Percentiles rank a stretch among this genome's conserved stretches.
Conservation (phyloP, 2,113 vertebrate species). For the Turnix velox region DNA sequence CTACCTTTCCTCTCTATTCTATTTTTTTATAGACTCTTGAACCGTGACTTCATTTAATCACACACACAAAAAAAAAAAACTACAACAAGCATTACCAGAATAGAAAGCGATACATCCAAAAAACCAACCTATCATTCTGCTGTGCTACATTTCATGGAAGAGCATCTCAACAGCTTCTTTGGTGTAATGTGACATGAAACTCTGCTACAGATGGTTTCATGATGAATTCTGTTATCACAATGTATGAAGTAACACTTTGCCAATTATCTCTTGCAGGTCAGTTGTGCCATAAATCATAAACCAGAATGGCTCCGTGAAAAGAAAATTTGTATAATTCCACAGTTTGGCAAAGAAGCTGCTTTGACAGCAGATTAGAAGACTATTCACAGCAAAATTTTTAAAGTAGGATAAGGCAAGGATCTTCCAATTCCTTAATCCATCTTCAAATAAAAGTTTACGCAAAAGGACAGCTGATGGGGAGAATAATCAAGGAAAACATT, state of each 20-base stretch:
- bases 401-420: conserved; percentile 12
- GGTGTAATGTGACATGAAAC: background rate
- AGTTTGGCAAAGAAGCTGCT: background rate
- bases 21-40: background rate
- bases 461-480: background rate
- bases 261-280: conserved; percentile 2
- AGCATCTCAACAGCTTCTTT: background rate
- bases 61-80: background rate
- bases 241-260: background rate
- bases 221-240: conserved; percentile 3
- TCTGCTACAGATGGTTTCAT: background rate
- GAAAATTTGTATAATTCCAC: background rate
- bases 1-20: background rate
- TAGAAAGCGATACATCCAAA: background rate
- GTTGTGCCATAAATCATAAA: background rate
- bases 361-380: conserved; percentile 15
- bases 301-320: background rate
- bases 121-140: background rate
- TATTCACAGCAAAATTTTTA: conserved; percentile 43
- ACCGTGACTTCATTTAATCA: background rate
- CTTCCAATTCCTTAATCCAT: conserved; percentile 23
- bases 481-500: background rate
- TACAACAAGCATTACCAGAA: background rate
- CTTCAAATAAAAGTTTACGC: background rate
- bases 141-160: background rate